Percentiles rank a stretch among this genome's conserved stretches.
phyloP scores from a whole-genome alignment of 2,113 vertebrate genomes.

The Leucosticte australis region DNA sequence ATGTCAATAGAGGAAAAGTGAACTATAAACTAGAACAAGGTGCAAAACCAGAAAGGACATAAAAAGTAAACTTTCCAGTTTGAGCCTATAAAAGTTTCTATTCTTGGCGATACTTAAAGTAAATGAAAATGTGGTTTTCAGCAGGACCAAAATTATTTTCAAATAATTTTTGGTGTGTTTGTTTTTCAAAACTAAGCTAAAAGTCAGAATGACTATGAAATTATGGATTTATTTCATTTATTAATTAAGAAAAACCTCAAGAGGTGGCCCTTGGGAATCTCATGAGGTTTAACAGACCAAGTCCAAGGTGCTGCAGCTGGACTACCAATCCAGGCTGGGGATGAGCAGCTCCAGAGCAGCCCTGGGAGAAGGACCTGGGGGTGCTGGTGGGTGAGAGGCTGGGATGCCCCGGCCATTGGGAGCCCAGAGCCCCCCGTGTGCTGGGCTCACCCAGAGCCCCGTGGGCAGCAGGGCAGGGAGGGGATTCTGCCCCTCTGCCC shows the following conservation, averaged over 20 bases:
- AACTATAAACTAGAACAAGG: background rate
- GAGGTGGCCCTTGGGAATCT: background rate
- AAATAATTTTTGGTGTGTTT: background rate
- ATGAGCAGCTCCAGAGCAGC: background rate
- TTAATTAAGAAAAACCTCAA: background rate
- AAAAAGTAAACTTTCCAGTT: background rate
- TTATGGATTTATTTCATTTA: background rate
- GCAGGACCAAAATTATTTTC: background rate
- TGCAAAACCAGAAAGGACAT: background rate
- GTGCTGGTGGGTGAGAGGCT: background rate
- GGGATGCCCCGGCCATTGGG: background rate
- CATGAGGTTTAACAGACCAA: background rate
- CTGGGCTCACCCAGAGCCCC: background rate
- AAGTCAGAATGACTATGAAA: background rate
- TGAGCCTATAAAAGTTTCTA: background rate
- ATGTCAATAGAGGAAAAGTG: background rate
- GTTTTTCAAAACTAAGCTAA: background rate
- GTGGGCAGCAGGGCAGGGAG: background rate
- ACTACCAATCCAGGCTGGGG: accelerated
- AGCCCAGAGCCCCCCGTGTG: background rate
- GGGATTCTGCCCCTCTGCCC: background rate
- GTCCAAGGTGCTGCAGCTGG: background rate
- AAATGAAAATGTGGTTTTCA: background rate
- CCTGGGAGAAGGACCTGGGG: background rate
- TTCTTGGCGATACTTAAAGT: background rate